Evolutionary conservation across 2,113 vertebrate genomes (phyloP).

Genomic region (Odocoileus hemionus): DNA sequence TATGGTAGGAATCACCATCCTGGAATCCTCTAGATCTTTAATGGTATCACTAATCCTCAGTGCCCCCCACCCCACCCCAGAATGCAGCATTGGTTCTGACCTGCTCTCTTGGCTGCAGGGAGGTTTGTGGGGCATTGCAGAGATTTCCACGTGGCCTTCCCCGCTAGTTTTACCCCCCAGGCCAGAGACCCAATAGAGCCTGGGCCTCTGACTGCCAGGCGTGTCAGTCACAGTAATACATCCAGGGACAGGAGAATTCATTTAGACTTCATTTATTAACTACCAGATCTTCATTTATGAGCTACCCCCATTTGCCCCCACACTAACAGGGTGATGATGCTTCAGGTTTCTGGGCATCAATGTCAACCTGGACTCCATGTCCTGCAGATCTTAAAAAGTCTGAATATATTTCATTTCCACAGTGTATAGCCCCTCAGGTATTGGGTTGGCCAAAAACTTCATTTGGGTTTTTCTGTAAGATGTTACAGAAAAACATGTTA

Average conservation of each 20-base stretch:
- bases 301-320: background rate
- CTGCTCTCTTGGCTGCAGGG: background rate
- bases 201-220: background rate
- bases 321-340: background rate
- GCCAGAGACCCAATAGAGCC: background rate
- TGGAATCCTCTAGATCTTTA: background rate
- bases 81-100: background rate
- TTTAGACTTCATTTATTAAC: background rate
- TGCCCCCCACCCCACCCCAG: rapidly evolving
- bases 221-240: background rate
- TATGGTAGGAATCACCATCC: background rate
- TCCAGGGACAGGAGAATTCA: background rate
- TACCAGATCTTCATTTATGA: background rate
- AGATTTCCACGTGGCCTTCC: background rate
- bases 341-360: background rate
- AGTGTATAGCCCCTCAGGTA: background rate
- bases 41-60: background rate
- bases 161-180: background rate
- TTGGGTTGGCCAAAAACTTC: background rate
- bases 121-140: background rate
- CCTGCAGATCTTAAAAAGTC: background rate
- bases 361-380: background rate
- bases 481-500: too few relatives aligned
- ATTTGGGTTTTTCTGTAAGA: background rate
- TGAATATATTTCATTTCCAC: background rate